phyloP scores from a whole-genome alignment of 2,797 vertebrate species.

The Hybognathus amarus region DNA sequence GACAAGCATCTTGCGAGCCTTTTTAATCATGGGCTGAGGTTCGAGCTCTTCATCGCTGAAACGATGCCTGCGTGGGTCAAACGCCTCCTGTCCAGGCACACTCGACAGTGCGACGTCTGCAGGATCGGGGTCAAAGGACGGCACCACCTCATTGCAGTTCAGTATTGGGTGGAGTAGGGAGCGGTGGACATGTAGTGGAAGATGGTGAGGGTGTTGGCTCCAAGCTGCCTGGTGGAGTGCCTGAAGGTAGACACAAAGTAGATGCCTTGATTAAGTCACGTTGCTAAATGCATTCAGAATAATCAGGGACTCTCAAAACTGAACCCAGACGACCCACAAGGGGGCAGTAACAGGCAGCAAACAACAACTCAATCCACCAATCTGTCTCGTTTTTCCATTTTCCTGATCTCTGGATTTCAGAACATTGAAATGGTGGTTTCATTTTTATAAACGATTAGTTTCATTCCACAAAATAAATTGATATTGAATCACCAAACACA shows the following conservation, averaged over 20 bases:
- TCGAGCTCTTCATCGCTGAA: constrained; percentile 92
- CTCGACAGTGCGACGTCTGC: constrained; percentile 85
- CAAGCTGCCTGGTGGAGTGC: constrained; percentile 74
- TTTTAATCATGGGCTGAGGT: constrained; percentile 94
- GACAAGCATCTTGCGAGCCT: constrained; percentile 90
- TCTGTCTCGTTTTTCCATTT: constrained; percentile 3
- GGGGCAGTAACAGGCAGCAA: constrained; percentile 41
- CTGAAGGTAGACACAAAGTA: constrained; percentile 59
- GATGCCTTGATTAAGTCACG: constrained; percentile 14
- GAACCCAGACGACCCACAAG: constrained; percentile 38
- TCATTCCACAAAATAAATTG: not conserved
- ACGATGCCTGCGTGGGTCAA: constrained; percentile 85
- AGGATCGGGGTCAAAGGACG: constrained; percentile 87
- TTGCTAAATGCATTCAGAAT: not conserved
- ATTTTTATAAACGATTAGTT: not conserved
- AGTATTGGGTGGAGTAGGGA: constrained; percentile 70
- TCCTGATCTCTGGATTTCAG: not conserved
- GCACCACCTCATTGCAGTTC: constrained; percentile 76
- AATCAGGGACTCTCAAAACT: constrained; percentile 1
- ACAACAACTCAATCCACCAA: not conserved
- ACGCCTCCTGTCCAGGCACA: constrained; percentile 81
- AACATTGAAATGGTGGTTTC: not conserved
- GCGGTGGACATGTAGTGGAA: constrained; percentile 77
- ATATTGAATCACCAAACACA: not conserved
- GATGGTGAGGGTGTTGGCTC: constrained; percentile 76